These are phyloP conservation scores for Ivindomyrus marchei DNA, from an alignment of 2,113 vertebrate species.

Conservation along the genomic window DNA sequence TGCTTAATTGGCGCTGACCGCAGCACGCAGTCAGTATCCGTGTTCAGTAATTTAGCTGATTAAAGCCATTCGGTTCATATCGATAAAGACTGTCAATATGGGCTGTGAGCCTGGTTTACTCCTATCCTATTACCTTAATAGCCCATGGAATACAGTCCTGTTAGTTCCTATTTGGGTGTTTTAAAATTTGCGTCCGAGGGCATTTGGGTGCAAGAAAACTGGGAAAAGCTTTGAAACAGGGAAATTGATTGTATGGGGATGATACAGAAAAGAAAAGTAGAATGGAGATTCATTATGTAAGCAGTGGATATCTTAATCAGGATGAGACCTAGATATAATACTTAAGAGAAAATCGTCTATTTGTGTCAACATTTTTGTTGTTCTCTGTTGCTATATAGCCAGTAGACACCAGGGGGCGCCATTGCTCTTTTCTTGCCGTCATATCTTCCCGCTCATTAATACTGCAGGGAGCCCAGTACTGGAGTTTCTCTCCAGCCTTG, in stretches of 20 bases:
- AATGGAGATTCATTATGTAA: neutral
- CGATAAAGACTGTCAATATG: slow-evolving; percentile 30
- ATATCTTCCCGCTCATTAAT: neutral
- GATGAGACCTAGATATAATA: neutral
- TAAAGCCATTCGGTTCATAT: slow-evolving; percentile 33
- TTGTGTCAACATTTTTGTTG: neutral
- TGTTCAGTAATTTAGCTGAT: slow-evolving; percentile 10
- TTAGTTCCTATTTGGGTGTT: neutral
- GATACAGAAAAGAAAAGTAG: neutral
- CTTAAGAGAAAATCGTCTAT: neutral
- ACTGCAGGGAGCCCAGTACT: neutral
- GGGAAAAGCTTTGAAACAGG: neutral
- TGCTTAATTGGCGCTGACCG: slow-evolving; percentile 23
- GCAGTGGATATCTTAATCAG: neutral
- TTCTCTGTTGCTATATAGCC: neutral
- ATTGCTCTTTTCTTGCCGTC: neutral
- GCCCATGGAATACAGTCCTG: slow-evolving; percentile 1
- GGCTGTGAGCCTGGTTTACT: slow-evolving; percentile 21
- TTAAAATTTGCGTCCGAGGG: neutral
- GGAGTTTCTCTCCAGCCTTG: neutral
- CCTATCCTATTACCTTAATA: slow-evolving; percentile 27
- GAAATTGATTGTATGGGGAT: neutral
- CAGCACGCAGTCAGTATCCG: slow-evolving; percentile 10
- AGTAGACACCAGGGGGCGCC: neutral
- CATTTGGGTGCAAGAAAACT: neutral